These are phyloP conservation scores for Colius striatus DNA, from an alignment of 2,113 vertebrate species.

Conservation along the genomic window DNA sequence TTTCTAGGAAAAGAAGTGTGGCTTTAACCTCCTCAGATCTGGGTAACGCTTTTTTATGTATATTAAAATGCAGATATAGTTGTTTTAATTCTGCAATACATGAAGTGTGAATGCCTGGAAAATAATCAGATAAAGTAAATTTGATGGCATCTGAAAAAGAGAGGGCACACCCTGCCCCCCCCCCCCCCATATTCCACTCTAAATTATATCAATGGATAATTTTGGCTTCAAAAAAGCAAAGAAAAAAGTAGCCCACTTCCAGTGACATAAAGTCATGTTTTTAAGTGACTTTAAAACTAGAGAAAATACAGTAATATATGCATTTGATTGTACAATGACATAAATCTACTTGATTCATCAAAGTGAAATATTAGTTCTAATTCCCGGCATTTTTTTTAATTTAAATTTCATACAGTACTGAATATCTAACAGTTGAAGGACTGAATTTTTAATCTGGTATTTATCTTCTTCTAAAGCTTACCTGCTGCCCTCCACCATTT, in stretches of 20 bases:
- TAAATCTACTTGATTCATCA: neutral
- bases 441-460: neutral
- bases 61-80: neutral
- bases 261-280: neutral
- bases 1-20: neutral
- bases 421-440: neutral
- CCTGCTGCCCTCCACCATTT: neutral
- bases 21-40: slow-evolving; percentile 11
- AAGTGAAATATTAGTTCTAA: neutral
- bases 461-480: neutral
- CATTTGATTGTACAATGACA: neutral
- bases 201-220: neutral
- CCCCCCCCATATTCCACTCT: neutral
- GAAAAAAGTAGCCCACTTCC: neutral
- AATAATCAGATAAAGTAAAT: neutral
- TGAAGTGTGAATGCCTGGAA: neutral
- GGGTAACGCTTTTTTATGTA: neutral
- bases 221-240: neutral
- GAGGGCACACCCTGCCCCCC: neutral
- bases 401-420: neutral
- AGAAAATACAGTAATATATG: neutral
- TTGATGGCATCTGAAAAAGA: neutral
- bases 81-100: slow-evolving; percentile 8
- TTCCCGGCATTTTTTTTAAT: neutral
- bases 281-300: neutral